Conservation (phyloP, 64 coral and sea anemone genomes). For the Orbicella faveolata region DNA sequence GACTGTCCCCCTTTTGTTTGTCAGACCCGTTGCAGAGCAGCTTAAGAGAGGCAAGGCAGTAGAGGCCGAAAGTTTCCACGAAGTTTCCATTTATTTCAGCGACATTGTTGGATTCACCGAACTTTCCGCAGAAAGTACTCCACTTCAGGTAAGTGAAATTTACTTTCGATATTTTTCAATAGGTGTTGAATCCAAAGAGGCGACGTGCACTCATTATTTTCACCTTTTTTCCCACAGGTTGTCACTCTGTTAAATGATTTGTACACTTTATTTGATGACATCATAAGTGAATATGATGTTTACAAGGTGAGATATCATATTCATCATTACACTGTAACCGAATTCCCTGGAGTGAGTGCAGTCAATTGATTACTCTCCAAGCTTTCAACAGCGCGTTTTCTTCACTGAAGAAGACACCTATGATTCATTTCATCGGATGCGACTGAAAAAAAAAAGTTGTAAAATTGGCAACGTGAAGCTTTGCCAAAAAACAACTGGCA, state of each 20-base stretch:
- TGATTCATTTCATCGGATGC: no score
- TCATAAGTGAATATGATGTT: conserved; percentile 87
- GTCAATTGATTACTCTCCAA: no score
- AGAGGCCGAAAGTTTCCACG: conserved; percentile 64
- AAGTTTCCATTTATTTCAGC: conserved; percentile 78
- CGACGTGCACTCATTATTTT: not conserved
- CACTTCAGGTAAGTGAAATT: conserved; percentile 36
- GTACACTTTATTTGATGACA: conserved; percentile 81
- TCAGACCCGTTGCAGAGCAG: conserved; percentile 77
- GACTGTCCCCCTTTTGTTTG: not conserved
- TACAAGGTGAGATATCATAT: conserved; percentile 68
- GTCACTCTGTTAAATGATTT: conserved; percentile 89
- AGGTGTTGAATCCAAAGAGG: not conserved
- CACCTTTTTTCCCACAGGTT: conserved; percentile 47
- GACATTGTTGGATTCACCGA: conserved; percentile 77
- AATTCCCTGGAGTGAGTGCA: not conserved
- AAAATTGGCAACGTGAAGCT: no score
- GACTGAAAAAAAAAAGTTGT: no score
- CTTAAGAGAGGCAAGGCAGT: conserved; percentile 67
- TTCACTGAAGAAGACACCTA: no score
- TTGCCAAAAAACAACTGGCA: no score
- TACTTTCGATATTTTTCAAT: not conserved
- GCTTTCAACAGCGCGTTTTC: no score
- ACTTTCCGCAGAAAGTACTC: conserved; percentile 63
- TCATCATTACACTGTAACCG: not conserved